These are phyloP conservation scores for Arizona elegans DNA, from an alignment of 2,113 vertebrate genomes.

Conservation along the genomic window DNA sequence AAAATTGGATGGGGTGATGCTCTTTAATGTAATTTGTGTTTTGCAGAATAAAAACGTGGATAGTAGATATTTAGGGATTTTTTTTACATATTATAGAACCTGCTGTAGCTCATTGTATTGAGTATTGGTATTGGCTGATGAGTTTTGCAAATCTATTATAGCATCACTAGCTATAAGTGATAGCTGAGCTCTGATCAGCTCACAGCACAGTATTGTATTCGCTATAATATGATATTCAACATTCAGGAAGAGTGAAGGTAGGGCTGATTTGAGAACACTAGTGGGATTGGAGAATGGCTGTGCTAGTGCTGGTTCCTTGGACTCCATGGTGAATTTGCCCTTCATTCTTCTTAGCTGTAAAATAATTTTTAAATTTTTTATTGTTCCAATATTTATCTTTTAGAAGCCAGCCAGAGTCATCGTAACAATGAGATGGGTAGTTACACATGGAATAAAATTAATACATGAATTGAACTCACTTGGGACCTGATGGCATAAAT, in stretches of 20 bases:
- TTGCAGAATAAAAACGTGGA: neutral
- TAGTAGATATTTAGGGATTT: neutral
- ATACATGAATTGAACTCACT: neutral
- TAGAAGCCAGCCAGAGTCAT: neutral
- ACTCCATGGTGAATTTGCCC: neutral
- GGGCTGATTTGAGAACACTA: neutral
- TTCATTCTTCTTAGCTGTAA: neutral
- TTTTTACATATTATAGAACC: neutral
- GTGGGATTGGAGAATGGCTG: neutral
- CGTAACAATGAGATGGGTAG: neutral
- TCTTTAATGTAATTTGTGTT: neutral
- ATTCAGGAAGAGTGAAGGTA: neutral
- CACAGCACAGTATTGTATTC: neutral
- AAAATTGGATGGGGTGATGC: neutral
- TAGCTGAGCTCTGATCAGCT: neutral
- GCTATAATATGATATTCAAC: neutral
- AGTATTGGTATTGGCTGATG: neutral
- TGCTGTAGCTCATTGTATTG: neutral
- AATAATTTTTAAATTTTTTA: neutral
- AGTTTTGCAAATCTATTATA: neutral
- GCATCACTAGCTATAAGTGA: neutral
- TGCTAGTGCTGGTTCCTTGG: neutral
- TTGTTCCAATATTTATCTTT: neutral
- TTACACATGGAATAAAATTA: neutral
- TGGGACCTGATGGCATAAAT: neutral